Conservation (phyloP, 2,888 invertebrate species). For the Lasioglossum leucozonium region DNA sequence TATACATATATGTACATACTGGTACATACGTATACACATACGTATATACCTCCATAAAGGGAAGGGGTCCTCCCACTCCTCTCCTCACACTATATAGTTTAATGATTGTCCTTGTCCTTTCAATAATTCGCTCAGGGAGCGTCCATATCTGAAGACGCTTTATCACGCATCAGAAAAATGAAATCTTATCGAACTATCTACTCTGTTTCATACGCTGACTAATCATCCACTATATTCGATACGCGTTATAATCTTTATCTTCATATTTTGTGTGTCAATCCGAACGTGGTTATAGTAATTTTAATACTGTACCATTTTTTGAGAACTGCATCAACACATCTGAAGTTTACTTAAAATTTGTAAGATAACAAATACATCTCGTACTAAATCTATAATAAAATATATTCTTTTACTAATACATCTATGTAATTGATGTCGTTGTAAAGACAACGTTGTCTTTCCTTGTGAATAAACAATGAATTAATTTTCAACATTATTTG, state of each 20-base stretch:
- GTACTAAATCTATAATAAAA: neutral
- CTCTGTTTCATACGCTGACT: conserved; percentile 61
- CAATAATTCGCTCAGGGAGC: conserved; percentile 40
- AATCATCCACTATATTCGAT: conserved; percentile 50
- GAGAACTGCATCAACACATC: neutral
- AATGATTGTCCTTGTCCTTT: conserved; percentile 39
- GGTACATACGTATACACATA: neutral
- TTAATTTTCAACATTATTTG: conserved; percentile 20
- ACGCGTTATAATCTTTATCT: conserved; percentile 6
- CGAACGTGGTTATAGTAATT: conserved; percentile 17
- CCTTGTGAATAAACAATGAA: conserved; percentile 9
- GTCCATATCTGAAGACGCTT: conserved; percentile 54
- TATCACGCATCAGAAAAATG: conserved; percentile 64
- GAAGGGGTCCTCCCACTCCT: conserved; percentile 1
- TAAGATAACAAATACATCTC: conserved; percentile 23
- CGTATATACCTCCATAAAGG: neutral
- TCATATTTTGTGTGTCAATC: conserved; percentile 1
- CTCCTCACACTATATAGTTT: conserved; percentile 12
- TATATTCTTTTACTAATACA: conserved; percentile 10
- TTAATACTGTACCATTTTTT: neutral
- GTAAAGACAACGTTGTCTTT: conserved; percentile 4
- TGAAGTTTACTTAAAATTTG: neutral
- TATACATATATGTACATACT: neutral
- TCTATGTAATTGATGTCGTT: neutral
- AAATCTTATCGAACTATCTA: conserved; percentile 75